Conservation (phyloP, 2,888 invertebrate genomes). For the Carabus problematicus region DNA sequence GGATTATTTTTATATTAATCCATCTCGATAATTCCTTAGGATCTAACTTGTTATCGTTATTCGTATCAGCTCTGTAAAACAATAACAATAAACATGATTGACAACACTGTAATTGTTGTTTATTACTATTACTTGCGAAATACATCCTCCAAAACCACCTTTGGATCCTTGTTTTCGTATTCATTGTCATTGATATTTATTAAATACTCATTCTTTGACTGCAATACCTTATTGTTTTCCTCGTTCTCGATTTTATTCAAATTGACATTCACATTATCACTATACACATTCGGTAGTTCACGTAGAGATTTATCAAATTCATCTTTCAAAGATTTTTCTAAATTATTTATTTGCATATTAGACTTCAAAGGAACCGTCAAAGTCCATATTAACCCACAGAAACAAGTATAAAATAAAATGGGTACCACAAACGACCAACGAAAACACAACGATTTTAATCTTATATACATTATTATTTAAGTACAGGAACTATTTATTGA, state of each 20-base stretch:
- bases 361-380: slow-evolving; percentile 60
- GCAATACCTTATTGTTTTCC: slow-evolving; percentile 58
- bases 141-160: slow-evolving; percentile 56
- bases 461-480: slow-evolving; percentile 27
- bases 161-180: slow-evolving; percentile 54
- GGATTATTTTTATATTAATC: slow-evolving; percentile 71
- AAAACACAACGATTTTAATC: slow-evolving; percentile 48
- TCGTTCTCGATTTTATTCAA: slow-evolving; percentile 60
- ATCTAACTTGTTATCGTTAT: slow-evolving; percentile 65
- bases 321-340: slow-evolving; percentile 38
- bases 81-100: slow-evolving; percentile 3
- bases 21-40: slow-evolving; percentile 70
- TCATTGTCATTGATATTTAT: slow-evolving; percentile 56
- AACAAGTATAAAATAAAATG: slow-evolving; percentile 63
- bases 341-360: slow-evolving; percentile 49
- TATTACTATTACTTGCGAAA: slow-evolving; percentile 56
- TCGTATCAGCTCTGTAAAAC: slow-evolving; percentile 66
- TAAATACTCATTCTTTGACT: slow-evolving; percentile 62
- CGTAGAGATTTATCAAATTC: slow-evolving; percentile 42
- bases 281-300: slow-evolving; percentile 23
- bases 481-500: slow-evolving; percentile 5
- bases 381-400: slow-evolving; percentile 63
- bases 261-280: slow-evolving; percentile 47
- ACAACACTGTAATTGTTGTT: not conserved
- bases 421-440: slow-evolving; percentile 65